These are phyloP conservation scores for Paraescarpia echinospica DNA, from an alignment of 1,140 invertebrate genomes.

Conservation along the genomic window DNA sequence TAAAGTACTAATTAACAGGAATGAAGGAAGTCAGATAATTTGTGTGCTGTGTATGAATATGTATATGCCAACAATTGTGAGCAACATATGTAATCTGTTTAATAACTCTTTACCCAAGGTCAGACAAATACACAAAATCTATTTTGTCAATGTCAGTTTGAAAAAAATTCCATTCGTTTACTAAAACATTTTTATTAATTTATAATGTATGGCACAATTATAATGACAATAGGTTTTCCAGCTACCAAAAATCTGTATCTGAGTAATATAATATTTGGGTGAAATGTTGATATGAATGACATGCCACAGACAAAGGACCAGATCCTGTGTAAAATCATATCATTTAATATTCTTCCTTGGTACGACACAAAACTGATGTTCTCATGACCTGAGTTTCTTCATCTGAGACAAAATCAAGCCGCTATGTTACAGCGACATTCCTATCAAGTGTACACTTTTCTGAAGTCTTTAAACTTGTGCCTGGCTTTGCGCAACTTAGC, in stretches of 20 bases:
- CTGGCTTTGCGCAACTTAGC: neutral
- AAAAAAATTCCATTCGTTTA: too few relatives aligned
- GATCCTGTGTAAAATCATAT: neutral
- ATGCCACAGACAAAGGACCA: neutral
- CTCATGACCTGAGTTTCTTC: neutral
- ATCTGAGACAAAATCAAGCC: neutral
- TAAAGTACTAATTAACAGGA: too few relatives aligned
- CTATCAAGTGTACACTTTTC: neutral
- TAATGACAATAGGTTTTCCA: too few relatives aligned
- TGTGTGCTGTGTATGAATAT: too few relatives aligned
- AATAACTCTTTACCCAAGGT: too few relatives aligned
- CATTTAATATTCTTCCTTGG: neutral
- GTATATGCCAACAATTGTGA: too few relatives aligned
- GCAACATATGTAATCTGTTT: too few relatives aligned
- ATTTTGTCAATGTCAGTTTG: too few relatives aligned
- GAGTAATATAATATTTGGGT: neutral
- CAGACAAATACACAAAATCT: too few relatives aligned
- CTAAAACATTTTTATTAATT: too few relatives aligned
- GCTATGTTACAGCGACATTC: neutral
- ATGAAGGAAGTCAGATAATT: too few relatives aligned
- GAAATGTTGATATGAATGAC: neutral
- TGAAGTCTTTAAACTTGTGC: constrained; percentile 7
- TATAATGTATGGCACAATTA: too few relatives aligned
- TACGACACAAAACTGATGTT: neutral
- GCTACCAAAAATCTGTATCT: neutral